Base-by-base conservation (phyloP, 1,140 invertebrate genomes). In the Gyrodactylus bullatarudis region DNA sequence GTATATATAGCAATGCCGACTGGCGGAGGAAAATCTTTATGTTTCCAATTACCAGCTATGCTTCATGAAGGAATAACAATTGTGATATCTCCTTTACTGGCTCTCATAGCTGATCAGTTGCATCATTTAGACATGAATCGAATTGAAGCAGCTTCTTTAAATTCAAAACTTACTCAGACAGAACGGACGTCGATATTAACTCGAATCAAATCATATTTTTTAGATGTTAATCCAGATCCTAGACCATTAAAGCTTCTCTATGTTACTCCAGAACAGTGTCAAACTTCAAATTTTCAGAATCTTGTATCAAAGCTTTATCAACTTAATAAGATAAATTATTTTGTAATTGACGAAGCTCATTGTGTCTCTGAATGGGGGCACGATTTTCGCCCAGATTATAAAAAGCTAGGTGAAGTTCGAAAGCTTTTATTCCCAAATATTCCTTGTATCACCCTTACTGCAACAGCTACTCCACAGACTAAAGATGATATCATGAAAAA, bases 351-450 rank as follows among this genome's bases (percentile, higher is more conserved):
- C 83, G 93, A 97, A 84, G 92, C 91, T 19, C 92, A 97, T 80
- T 97, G 92, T 83, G 90, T 96, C 0, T 92, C 89, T 78, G 87
- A 95, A 77, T 97, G 91, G 91, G 92, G 92, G 0, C 92, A 97
- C 81, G 91, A 96, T 80, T 97, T 97, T 80, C 83, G 92, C 25
- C 89, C 89, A 0, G 89, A 95, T 80, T 97, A 96, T 80, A 83
- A 94, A 1, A 90, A 87, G 80, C 80, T 97, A 0, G 88, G 87
- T 8, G 77, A 84, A 21, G 79, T 94, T 16, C 82, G 88, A 75
- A 80, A 83, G 72, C 84, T 84, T 76, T 87, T 86, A 83, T 84
- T 96, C 69, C 76, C 78, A n/a, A 75, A 75, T 26, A 75, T 81
- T 21, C 77, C 79, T 8, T 81, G 78, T 76, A 76, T 81, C 23